phyloP scores from a whole-genome alignment of 2,888 invertebrate genomes.

The Clitarchus hookeri region DNA sequence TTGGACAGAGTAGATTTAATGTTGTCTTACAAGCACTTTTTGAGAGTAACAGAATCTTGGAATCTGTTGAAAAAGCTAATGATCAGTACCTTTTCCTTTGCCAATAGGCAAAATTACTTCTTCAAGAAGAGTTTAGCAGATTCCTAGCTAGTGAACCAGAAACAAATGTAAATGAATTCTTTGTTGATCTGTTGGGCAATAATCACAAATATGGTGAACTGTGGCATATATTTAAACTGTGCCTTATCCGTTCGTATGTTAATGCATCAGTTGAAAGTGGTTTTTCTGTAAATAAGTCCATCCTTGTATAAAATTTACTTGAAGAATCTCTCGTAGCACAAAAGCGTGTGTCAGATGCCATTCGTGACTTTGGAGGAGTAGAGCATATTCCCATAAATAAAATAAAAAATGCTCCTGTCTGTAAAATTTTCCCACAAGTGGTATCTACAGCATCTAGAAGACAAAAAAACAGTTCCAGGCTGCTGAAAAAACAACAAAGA shows the following conservation, averaged over 20 bases:
- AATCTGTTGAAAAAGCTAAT: slow-evolving; percentile 3
- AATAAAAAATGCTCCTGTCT: not conserved
- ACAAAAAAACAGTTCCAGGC: not conserved
- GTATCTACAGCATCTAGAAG: not conserved
- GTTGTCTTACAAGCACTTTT: not conserved
- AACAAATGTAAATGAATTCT: not conserved
- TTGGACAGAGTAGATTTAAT: not conserved
- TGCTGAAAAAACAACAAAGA: not conserved
- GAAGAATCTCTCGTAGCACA: not conserved
- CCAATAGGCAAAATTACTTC: not conserved
- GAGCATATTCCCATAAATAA: not conserved
- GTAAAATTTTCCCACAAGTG: not conserved
- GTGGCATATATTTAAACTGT: not conserved
- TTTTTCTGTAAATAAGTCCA: not conserved
- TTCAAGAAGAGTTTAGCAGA: not conserved
- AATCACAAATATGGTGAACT: slow-evolving; percentile 18
- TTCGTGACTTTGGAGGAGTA: slow-evolving; percentile 2
- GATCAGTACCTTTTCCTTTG: slow-evolving; percentile 6
- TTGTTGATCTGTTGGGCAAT: not conserved
- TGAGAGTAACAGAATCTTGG: not conserved
- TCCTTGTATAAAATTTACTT: not conserved
- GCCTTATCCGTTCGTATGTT: not conserved
- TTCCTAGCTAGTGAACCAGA: slow-evolving; percentile 1
- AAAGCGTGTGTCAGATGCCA: not conserved
- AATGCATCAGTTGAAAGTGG: not conserved